Conservation (phyloP, 2,888 invertebrate genomes). For the Napeogenes inachia region DNA sequence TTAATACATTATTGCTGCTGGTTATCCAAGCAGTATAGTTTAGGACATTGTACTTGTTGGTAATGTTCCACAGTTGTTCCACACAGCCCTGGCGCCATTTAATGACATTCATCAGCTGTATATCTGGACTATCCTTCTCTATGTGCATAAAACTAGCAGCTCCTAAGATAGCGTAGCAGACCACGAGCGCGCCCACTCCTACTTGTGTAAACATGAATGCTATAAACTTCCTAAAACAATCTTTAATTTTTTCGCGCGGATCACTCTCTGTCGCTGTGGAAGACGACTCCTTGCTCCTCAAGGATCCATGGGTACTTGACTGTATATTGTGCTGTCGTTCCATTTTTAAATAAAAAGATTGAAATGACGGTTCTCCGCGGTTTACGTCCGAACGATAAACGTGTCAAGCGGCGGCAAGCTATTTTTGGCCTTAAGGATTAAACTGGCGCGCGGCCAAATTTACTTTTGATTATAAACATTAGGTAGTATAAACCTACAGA, state of each 20-base stretch:
- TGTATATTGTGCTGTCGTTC: constrained; percentile 57
- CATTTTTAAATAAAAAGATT: constrained; percentile 40
- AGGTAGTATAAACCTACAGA: not conserved
- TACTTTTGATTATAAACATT: constrained; percentile 53
- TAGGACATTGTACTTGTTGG: constrained; percentile 81
- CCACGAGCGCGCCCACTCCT: constrained; percentile 91
- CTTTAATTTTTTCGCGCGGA: constrained; percentile 86
- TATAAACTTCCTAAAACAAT: constrained; percentile 89
- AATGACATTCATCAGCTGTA: constrained; percentile 70
- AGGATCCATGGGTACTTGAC: constrained; percentile 76
- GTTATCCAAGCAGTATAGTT: constrained; percentile 80
- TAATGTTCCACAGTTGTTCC: constrained; percentile 82
- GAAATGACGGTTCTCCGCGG: constrained; percentile 21
- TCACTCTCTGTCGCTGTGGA: constrained; percentile 80
- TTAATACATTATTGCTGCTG: constrained; percentile 79
- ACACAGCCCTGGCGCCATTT: constrained; percentile 77
- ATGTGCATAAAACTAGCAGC: constrained; percentile 89
- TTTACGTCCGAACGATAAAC: constrained; percentile 33
- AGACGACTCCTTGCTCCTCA: constrained; percentile 81
- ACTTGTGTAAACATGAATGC: constrained; percentile 96
- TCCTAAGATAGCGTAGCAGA: constrained; percentile 91
- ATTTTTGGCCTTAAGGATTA: constrained; percentile 50
- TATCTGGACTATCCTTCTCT: constrained; percentile 80
- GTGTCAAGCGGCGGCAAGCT: constrained; percentile 40
- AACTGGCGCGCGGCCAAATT: constrained; percentile 57